Conservation (phyloP, 2,888 invertebrate species). For the Synergus umbraculus region DNA sequence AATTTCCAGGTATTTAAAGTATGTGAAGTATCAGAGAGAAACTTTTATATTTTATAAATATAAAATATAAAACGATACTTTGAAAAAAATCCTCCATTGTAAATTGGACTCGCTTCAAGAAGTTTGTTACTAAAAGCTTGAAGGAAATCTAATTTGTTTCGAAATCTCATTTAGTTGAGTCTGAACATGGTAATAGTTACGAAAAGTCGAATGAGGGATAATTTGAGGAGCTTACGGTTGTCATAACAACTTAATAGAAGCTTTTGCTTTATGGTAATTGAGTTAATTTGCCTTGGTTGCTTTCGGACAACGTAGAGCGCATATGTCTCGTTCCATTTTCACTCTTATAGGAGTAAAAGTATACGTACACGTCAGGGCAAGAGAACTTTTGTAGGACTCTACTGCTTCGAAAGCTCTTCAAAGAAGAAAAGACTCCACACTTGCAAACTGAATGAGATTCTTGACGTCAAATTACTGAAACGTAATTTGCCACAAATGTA, state of each 20-base stretch:
- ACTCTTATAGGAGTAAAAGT: background rate
- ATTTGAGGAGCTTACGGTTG: background rate
- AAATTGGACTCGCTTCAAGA: too few species aligned
- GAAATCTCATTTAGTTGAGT: background rate
- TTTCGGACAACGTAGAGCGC: background rate
- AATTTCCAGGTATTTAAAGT: too few species aligned
- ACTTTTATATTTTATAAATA: too few species aligned
- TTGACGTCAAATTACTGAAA: background rate
- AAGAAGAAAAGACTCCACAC: background rate
- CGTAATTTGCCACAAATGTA: background rate
- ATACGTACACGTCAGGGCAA: background rate
- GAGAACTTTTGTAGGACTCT: background rate
- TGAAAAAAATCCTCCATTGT: too few species aligned
- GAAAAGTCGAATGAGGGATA: background rate
- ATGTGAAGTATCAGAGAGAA: too few species aligned
- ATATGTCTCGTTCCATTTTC: background rate
- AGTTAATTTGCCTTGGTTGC: slow-evolving; percentile 7
- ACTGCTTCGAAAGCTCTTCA: background rate
- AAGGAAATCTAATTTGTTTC: background rate
- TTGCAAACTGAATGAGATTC: background rate
- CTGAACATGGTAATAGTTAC: background rate
- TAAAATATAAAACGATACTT: too few species aligned
- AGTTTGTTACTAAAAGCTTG: background rate
- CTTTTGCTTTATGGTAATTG: slow-evolving; percentile 8
- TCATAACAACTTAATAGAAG: slow-evolving; percentile 15